Base-by-base conservation (phyloP, 92 coral and sea anemone species). In the Porites lobata region DNA sequence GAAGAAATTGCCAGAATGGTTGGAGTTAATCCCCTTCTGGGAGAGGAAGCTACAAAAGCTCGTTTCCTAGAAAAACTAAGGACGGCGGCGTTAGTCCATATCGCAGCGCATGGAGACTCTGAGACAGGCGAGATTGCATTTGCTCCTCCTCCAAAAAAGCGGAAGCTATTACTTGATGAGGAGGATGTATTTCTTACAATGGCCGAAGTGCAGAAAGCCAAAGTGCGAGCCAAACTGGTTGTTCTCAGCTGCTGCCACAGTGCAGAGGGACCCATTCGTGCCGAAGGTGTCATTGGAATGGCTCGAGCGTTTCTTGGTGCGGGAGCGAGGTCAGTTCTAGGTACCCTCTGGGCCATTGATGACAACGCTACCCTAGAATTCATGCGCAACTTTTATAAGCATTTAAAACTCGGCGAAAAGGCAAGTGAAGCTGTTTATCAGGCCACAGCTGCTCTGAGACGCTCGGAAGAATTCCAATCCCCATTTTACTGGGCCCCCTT, bases 251-350 rank as follows among this genome's bases (percentile, higher is more conserved):
- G 88, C 50, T 82, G 92, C 53, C 79, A 82, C 66, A 87, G 73
- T 65, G 87, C 85, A 53, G 56, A n/a, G 8, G 88, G 88, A 10
- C 24, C 43, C 20, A 75, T 85, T 26, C 64, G 81, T 29, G 82
- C 88, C 20, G 88, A 85, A 50, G 88, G 88, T 15, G 88, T 85
- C 7, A 56, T 85, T 85, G 88, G 88, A 14, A 85, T 85, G 53
- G 91, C 91, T 74, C 76, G 91, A 50, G 83, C 91, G 2, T 87
- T 87, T 69, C 75, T 87, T 4, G 91, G 91, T 29, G 85, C 90
- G 1, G 90, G 90, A 53, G 77, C 90, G 5, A 64, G 82, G 57
- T 86, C 90, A 24, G 86, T 87, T 22, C 59, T 87, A 22, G 86
- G 50, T 6, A 5, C 91, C 1, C 80, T 87, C 17, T 87, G 91